Evolutionary conservation across 2,797 vertebrate genomes (phyloP).

Genomic region (Sciurus carolinensis): DNA sequence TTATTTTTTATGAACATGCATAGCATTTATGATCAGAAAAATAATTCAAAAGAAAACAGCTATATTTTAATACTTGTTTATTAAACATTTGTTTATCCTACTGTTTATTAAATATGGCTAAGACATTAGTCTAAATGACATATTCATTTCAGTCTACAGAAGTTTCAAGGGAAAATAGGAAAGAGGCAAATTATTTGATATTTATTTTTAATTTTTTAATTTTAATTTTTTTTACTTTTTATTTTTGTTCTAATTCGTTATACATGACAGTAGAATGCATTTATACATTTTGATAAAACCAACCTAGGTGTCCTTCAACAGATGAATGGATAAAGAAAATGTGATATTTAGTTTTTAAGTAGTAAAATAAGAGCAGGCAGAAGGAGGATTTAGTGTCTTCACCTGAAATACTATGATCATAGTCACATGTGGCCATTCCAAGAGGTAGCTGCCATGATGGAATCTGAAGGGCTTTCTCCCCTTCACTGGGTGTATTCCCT

Average conservation of each 20-base stretch:
- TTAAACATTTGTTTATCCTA: not conserved
- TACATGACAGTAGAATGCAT: too few relatives aligned
- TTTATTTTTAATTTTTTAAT: not conserved
- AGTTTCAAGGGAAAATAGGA: not conserved
- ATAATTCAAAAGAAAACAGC: not conserved
- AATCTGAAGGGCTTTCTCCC: not conserved
- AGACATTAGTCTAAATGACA: not conserved
- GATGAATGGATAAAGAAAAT: too few relatives aligned
- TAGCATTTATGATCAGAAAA: not conserved
- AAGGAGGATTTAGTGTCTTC: not conserved
- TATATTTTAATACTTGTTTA: not conserved
- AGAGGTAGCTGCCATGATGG: not conserved
- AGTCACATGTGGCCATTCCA: not conserved
- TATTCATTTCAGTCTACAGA: constrained; percentile 11
- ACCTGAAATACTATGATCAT: not conserved
- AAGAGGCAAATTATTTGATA: not conserved
- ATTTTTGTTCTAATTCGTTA: too few relatives aligned
- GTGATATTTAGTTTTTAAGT: not conserved
- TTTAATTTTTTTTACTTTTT: too few relatives aligned
- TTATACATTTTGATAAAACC: too few relatives aligned
- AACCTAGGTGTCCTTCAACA: too few relatives aligned
- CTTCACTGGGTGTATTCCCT: not conserved
- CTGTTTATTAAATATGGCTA: not conserved
- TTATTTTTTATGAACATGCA: not conserved
- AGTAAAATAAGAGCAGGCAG: not conserved